These are phyloP conservation scores for Actinia equina DNA, from an alignment of 64 coral and sea anemone species.

Conservation along the genomic window DNA sequence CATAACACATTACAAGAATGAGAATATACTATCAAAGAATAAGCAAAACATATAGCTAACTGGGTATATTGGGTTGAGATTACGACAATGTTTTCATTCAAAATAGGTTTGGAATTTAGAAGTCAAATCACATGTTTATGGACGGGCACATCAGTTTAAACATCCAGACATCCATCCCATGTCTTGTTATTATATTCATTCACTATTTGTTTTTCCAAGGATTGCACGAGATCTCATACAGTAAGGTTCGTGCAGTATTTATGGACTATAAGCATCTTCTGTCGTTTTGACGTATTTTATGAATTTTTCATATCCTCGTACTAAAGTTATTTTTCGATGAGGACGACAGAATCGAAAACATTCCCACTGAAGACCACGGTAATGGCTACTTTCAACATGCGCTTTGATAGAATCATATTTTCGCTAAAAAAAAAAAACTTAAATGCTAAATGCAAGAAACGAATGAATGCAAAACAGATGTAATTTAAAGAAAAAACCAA, in stretches of 20 bases:
- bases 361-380: not conserved
- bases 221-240: not conserved
- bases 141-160: not conserved
- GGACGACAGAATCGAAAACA: not conserved
- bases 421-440: not conserved
- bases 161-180: not conserved
- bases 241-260: too few relatives aligned
- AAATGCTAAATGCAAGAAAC: not conserved
- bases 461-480: not conserved
- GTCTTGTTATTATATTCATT: not conserved
- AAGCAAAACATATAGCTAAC: not conserved
- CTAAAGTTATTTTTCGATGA: not conserved
- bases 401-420: not conserved
- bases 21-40: not conserved
- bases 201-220: not conserved
- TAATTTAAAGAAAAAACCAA: not conserved
- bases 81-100: not conserved
- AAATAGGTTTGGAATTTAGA: not conserved
- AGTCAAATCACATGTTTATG: not conserved
- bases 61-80: not conserved
- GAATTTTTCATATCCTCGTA: not conserved
- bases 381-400: not conserved
- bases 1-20: not conserved
- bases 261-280: not conserved
- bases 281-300: not conserved